Base-by-base conservation (phyloP, 2,888 invertebrate species). In the Meteorus colon region DNA sequence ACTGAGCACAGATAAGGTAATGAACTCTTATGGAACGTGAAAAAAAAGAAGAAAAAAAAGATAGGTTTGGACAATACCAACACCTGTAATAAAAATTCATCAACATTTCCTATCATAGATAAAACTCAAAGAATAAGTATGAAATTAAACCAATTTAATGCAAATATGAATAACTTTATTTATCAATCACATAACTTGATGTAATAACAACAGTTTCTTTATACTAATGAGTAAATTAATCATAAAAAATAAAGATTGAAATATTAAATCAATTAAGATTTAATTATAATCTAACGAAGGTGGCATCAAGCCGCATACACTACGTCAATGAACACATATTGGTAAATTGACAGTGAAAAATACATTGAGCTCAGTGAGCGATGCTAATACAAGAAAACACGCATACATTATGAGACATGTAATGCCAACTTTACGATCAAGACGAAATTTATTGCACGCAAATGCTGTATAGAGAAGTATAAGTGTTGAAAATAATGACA, bases 331-430 rank as follows among this genome's bases (percentile, higher is more conserved):
- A 72, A 91, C 91, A 86, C 96, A 96, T 12, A 93, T 91, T 0
- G 95, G 95, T 69, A 93, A 88, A 89, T 95, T 96, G 8, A 96
- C 94, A 2, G 91, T 89, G 83, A 94, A 95, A 87, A 96, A 95
- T 8, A 95, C 91, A 86, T 96, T 96, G 71, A 96, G 91, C 88
- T 96, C 96, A 70, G 95, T 92, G 29, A 96, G 89, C 14, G 94
- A 92, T 0, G 96, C 95, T 79, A 96, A 88, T 0, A 92, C 85
- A 4, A 96, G 89, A 86, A 95, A 96, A 8, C 91, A 90, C 0
- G 91, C 84, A 86, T 96, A 96, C 81, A 94, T 92, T 4, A 92
- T 66, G 0, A 94, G 90, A 85, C 95, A 95, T 0, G 92, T 90
- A 60, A 93, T 81, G 2, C 96, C 96, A 45, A 96, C 92, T 84